phyloP scores from a whole-genome alignment of 2,888 invertebrate species.

The Pachydiplax longipennis region DNA sequence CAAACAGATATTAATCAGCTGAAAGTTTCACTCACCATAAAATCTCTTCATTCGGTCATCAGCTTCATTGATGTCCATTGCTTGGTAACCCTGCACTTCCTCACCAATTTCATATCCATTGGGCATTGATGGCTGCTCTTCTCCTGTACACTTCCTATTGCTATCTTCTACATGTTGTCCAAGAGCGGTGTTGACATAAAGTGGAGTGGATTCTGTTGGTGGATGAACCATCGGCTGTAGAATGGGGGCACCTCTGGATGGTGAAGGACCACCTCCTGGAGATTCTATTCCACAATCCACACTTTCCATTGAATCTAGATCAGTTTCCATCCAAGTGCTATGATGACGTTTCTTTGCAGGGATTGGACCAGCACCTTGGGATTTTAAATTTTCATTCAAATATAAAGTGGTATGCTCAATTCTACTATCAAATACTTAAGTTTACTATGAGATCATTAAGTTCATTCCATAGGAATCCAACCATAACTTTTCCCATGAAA shows the following conservation, averaged over 20 bases:
- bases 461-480: not conserved
- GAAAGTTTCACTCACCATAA: conserved; percentile 58
- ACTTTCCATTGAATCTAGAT: conserved; percentile 82
- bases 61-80: conserved; percentile 62
- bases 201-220: conserved; percentile 59
- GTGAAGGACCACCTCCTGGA: conserved; percentile 65
- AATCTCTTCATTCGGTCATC: conserved; percentile 64
- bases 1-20: no score
- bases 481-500: no score
- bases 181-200: conserved; percentile 73
- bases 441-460: not conserved
- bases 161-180: not conserved
- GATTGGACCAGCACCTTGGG: conserved; percentile 53
- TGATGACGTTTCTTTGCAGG: conserved; percentile 51
- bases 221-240: conserved; percentile 8
- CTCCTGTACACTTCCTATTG: conserved; percentile 50
- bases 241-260: conserved; percentile 50
- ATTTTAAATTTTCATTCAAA: not conserved
- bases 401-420: not conserved
- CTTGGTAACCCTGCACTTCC: conserved; percentile 52
- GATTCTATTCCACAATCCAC: conserved; percentile 62
- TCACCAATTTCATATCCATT: conserved; percentile 9
- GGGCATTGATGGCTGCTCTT: not conserved
- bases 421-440: not conserved
- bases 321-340: conserved; percentile 86